Conservation (phyloP, 2,888 invertebrate species). For the Apodemia duryi region DNA sequence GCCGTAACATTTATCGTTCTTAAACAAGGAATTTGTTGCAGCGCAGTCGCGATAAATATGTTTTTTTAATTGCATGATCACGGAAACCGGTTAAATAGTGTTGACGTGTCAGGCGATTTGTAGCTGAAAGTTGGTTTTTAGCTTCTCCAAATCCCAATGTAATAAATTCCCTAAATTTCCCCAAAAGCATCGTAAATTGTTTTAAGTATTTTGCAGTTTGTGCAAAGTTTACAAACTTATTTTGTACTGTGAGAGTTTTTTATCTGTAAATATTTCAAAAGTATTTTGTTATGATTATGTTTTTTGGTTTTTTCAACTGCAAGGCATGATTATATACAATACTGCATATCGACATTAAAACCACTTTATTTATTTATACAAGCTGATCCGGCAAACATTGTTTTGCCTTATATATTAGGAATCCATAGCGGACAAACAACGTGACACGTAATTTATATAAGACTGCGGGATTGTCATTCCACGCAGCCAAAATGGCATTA, state of each 20-base stretch:
- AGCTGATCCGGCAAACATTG: too few species aligned
- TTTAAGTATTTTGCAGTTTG: slow-evolving; percentile 17
- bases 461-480: too few species aligned
- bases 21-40: slow-evolving; percentile 32
- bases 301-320: too few species aligned
- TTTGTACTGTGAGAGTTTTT: slow-evolving; percentile 2
- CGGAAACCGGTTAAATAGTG: slow-evolving; percentile 42
- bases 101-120: slow-evolving; percentile 49
- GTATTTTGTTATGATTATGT: not conserved
- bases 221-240: slow-evolving; percentile 1
- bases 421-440: too few species aligned
- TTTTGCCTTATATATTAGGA: too few species aligned
- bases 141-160: slow-evolving; percentile 29
- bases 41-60: slow-evolving; percentile 41
- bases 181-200: slow-evolving; percentile 24
- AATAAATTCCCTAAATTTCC: slow-evolving; percentile 33
- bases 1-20: slow-evolving; percentile 11
- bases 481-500: too few species aligned
- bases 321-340: too few species aligned
- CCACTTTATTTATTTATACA: too few species aligned
- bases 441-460: too few species aligned
- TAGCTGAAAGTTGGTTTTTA: slow-evolving; percentile 31
- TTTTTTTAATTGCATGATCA: slow-evolving; percentile 50
- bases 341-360: too few species aligned
- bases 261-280: not conserved